Evolutionary conservation across 2,888 invertebrate genomes (phyloP).

Genomic region (Cephus runcator): DNA sequence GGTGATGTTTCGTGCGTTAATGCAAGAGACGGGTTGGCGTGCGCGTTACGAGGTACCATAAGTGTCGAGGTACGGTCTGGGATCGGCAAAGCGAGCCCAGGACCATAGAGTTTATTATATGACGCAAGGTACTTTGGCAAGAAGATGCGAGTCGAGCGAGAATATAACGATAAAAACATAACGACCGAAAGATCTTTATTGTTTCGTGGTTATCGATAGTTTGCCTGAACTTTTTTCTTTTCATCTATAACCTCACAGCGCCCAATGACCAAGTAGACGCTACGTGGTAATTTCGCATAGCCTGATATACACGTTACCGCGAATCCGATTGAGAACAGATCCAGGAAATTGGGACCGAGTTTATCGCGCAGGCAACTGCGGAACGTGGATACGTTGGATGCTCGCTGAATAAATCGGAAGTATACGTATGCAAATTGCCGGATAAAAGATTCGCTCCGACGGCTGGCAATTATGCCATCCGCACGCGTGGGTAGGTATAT

Average conservation of each 20-base stretch:
- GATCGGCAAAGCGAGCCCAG: neutral
- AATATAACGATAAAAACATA: neutral
- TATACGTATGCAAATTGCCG: neutral
- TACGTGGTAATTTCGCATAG: neutral
- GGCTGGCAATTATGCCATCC: neutral
- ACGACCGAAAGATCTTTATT: constrained; percentile 5
- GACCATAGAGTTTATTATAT: neutral
- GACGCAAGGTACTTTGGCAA: neutral
- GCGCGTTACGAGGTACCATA: neutral
- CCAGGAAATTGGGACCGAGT: neutral
- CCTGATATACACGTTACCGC: neutral
- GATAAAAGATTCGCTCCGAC: neutral
- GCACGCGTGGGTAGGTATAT: neutral
- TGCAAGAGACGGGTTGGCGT: neutral
- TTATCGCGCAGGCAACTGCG: neutral
- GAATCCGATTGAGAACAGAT: neutral
- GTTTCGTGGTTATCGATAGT: constrained; percentile 4
- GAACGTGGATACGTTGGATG: neutral
- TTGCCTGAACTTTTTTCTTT: constrained; percentile 5
- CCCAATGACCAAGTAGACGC: neutral
- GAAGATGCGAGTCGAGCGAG: neutral
- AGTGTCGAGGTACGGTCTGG: neutral
- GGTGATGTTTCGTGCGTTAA: neutral
- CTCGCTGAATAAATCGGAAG: neutral
- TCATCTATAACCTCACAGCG: constrained; percentile 16